Evolutionary conservation across 2,888 invertebrate species (phyloP).

Genomic region (Anoncus sp.): DNA sequence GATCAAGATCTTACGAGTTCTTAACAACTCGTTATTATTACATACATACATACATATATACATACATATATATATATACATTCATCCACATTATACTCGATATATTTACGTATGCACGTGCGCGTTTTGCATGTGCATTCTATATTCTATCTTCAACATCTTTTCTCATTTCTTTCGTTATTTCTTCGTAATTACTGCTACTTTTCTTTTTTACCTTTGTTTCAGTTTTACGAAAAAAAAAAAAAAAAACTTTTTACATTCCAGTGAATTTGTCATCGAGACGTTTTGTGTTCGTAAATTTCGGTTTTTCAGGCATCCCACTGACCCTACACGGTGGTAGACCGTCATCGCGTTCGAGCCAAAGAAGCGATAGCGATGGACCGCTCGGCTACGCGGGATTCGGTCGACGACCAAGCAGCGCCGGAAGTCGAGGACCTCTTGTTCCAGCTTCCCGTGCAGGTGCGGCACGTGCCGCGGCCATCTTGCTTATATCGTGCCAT

Average conservation of each 20-base stretch:
- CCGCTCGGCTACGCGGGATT: conserved; percentile 82
- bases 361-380: conserved; percentile 84
- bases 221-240: neutral
- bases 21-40: conserved; percentile 11
- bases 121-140: conserved; percentile 10
- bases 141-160: neutral
- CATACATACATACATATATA: neutral
- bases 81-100: conserved; percentile 7
- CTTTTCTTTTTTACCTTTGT: neutral
- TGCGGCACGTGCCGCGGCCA: conserved; percentile 97
- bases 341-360: conserved; percentile 86
- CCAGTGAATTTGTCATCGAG: conserved; percentile 42
- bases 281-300: conserved; percentile 53
- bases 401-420: conserved; percentile 84
- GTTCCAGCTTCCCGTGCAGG: conserved; percentile 95
- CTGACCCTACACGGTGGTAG: conserved; percentile 86
- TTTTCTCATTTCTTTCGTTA: neutral
- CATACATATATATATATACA: neutral
- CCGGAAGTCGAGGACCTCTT: conserved; percentile 88
- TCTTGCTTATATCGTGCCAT: conserved; percentile 97
- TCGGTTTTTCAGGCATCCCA: conserved; percentile 84
- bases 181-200: neutral
- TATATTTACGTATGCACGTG: conserved; percentile 6
- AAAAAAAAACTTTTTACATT: neutral
- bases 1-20: conserved; percentile 28